Evolutionary conservation across 1,140 invertebrate species (phyloP).

Genomic region (Thaumatotibia leucotreta): DNA sequence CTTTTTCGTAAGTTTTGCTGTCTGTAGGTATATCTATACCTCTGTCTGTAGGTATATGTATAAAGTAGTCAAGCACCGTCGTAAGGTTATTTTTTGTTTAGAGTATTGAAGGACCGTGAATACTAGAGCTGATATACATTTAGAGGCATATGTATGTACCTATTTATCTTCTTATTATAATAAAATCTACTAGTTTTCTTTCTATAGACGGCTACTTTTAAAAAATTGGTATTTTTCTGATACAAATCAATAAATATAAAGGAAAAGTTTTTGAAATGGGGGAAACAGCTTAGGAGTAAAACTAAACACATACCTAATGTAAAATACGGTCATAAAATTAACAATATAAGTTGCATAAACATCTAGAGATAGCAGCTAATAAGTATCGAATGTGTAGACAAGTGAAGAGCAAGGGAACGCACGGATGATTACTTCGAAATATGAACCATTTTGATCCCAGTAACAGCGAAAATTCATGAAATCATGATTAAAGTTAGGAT

Average conservation of each 20-base stretch:
- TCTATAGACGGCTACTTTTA: background rate
- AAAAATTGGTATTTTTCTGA: background rate
- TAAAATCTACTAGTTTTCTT: too few species aligned
- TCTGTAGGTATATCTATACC: too few species aligned
- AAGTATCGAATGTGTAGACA: slow-evolving; percentile 31
- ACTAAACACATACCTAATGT: slow-evolving; percentile 14
- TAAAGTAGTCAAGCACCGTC: too few species aligned
- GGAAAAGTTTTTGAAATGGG: background rate
- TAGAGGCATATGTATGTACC: too few species aligned
- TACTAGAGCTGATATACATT: too few species aligned
- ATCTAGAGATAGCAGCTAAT: slow-evolving; percentile 75
- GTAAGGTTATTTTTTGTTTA: too few species aligned
- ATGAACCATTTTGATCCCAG: background rate
- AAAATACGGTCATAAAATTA: background rate
- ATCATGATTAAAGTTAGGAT: too few species aligned
- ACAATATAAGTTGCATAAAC: slow-evolving; percentile 60
- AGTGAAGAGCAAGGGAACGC: slow-evolving; percentile 30
- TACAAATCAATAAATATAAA: background rate
- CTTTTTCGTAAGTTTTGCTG: too few species aligned
- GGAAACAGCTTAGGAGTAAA: slow-evolving; percentile 26
- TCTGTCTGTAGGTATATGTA: too few species aligned
- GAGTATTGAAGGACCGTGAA: too few species aligned
- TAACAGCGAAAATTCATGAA: slow-evolving; percentile 12
- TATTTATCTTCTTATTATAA: too few species aligned
- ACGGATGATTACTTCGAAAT: background rate